Conservation (phyloP, 2,797 vertebrate genomes). For the Anomalospiza imberbis region DNA sequence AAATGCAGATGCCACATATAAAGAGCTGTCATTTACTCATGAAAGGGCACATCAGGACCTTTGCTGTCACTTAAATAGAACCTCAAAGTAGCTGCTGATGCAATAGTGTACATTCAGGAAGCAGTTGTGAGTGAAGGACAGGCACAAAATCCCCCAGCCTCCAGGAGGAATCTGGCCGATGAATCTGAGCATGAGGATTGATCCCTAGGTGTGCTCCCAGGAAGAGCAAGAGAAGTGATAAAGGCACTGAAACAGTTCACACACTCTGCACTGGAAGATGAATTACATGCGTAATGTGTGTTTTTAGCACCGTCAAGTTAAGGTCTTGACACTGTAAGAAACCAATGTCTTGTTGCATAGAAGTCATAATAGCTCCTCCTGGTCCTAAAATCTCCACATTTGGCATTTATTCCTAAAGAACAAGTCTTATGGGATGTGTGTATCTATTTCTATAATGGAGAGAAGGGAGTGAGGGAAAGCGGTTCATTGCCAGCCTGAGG, state of each 20-base stretch:
- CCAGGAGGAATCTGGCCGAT: background rate
- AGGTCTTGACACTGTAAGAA: slow-evolving; percentile 12
- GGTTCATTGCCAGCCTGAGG: background rate
- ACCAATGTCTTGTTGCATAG: background rate
- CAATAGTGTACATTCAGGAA: background rate
- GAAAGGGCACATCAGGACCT: background rate
- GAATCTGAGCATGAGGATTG: background rate
- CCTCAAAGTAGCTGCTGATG: background rate
- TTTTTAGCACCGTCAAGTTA: slow-evolving; percentile 11
- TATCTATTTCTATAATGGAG: background rate
- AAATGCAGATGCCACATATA: accelerated
- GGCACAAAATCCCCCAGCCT: background rate
- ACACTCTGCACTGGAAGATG: background rate
- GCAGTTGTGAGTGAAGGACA: background rate
- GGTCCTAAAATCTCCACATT: background rate
- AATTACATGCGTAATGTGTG: background rate
- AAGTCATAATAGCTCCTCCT: background rate
- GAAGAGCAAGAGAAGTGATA: background rate
- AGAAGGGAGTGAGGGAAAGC: background rate
- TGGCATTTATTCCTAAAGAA: slow-evolving; percentile 28
- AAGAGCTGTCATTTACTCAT: background rate
- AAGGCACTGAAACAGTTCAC: background rate
- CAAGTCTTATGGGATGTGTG: background rate
- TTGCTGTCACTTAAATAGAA: background rate
- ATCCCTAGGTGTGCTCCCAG: background rate